Conservation (phyloP, 2,113 vertebrate species). For the Sclerurus mexicanus region DNA sequence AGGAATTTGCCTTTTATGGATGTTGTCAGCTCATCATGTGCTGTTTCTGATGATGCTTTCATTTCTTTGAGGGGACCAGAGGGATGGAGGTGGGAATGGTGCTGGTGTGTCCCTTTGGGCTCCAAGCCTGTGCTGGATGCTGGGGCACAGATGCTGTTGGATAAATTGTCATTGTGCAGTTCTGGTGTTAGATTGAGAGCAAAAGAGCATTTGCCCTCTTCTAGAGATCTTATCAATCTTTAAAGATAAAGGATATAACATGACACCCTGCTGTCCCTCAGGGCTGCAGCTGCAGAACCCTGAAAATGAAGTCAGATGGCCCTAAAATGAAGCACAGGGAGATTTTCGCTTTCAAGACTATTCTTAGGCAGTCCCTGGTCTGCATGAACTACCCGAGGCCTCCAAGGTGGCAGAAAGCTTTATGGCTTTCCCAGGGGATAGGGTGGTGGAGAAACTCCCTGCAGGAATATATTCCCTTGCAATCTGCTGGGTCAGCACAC, state of each 20-base stretch:
- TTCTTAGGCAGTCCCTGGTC: neutral
- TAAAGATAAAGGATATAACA: too few species aligned
- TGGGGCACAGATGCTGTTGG: accelerated
- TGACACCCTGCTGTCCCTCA: too few species aligned
- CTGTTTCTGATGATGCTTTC: neutral
- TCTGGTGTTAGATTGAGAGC: neutral
- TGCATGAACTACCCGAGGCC: too few species aligned
- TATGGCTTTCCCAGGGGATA: neutral
- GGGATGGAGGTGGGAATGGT: neutral
- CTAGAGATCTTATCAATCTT: too few species aligned
- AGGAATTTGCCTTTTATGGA: neutral
- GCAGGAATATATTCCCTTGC: neutral
- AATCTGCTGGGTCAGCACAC: neutral
- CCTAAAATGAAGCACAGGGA: neutral
- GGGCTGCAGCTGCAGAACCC: neutral
- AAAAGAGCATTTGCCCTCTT: neutral
- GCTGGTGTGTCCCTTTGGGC: neutral
- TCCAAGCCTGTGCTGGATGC: neutral
- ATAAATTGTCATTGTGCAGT: neutral
- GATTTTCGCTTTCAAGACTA: neutral
- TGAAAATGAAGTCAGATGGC: neutral
- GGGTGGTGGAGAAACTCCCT: neutral
- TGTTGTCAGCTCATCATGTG: neutral
- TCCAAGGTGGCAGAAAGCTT: neutral
- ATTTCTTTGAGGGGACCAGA: neutral